phyloP scores from a whole-genome alignment of 2,888 invertebrate species.

The Eupithecia insigniata region DNA sequence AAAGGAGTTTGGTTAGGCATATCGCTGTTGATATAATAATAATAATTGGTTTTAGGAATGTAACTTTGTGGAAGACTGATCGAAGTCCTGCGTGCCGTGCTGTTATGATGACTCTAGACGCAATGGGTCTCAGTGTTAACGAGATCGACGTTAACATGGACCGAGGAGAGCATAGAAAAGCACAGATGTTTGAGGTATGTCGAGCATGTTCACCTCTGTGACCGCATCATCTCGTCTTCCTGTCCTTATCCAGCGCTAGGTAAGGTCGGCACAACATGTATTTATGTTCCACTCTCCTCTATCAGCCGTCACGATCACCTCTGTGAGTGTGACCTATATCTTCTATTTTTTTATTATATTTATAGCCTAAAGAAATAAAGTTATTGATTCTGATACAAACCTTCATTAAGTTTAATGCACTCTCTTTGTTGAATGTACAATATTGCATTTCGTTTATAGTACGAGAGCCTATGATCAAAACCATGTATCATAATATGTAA shows the following conservation, averaged over 20 bases:
- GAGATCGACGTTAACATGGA: conserved; percentile 71
- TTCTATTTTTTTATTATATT: too few species aligned
- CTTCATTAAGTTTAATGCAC: too few species aligned
- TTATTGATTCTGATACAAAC: too few species aligned
- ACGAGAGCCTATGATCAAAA: too few species aligned
- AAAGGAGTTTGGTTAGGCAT: neutral
- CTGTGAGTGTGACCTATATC: too few species aligned
- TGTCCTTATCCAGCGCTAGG: neutral
- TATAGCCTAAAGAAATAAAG: too few species aligned
- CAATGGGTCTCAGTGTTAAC: conserved; percentile 65
- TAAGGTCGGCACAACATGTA: neutral
- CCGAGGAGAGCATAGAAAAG: conserved; percentile 60
- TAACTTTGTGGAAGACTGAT: conserved; percentile 69
- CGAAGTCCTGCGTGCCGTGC: conserved; percentile 71
- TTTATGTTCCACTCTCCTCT: too few species aligned
- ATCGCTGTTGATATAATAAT: neutral
- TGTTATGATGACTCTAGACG: conserved; percentile 73
- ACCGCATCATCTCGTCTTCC: neutral
- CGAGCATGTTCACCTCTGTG: neutral
- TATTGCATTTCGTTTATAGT: too few species aligned
- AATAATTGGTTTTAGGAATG: conserved; percentile 14
- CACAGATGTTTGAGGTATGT: conserved; percentile 56
- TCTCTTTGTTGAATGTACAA: too few species aligned
- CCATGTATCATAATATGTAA: too few species aligned
- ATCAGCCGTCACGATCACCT: too few species aligned